Conservation (phyloP, 2,113 vertebrate genomes). For the Uropsilus gracilis region DNA sequence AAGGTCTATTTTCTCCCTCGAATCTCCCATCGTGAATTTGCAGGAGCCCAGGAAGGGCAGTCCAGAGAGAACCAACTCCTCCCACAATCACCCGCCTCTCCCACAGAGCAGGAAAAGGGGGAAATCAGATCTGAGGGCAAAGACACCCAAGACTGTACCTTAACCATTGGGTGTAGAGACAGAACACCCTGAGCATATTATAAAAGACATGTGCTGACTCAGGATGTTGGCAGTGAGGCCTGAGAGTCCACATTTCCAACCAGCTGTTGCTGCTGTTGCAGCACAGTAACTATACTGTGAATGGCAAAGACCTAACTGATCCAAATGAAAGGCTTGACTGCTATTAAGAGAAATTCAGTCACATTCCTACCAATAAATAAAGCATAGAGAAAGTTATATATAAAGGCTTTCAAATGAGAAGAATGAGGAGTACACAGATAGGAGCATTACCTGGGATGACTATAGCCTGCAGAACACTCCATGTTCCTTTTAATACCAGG, state of each 20-base stretch:
- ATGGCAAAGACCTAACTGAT: not conserved
- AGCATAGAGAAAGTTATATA: not conserved
- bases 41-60: not conserved
- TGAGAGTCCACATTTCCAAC: not conserved
- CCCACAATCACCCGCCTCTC: no score
- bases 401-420: not conserved
- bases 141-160: not conserved
- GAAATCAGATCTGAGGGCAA: not conserved
- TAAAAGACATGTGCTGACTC: not conserved
- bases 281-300: not conserved
- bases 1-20: not conserved
- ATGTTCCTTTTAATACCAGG: no score
- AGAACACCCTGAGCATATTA: not conserved
- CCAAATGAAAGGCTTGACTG: not conserved
- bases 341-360: not conserved
- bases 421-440: accelerated
- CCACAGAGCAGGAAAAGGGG: not conserved
- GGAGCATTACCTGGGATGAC: not conserved
- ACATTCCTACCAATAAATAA: not conserved
- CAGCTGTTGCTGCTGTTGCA: not conserved
- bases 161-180: not conserved
- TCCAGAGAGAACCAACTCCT: accelerated
- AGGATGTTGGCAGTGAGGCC: accelerated
- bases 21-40: not conserved
- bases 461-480: accelerated